Conservation (phyloP, 92 coral and sea anemone species). For the Heteractis magnifica region DNA sequence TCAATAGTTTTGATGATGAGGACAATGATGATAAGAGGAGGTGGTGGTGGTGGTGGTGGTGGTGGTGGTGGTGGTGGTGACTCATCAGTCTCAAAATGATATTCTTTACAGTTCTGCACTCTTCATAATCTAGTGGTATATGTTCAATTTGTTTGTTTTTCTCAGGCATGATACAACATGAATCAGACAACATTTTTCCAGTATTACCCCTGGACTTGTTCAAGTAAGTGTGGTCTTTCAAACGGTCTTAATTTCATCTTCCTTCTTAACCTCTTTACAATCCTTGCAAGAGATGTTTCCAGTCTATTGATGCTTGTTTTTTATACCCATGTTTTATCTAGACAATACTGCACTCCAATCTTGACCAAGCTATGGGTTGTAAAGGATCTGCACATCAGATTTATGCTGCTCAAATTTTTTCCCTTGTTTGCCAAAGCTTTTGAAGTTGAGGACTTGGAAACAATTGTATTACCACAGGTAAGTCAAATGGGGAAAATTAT, state of each 20-base stretch:
- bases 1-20: background rate
- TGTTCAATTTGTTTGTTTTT: slow-evolving; percentile 7
- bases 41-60: background rate
- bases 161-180: slow-evolving; percentile 33
- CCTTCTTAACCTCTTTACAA: background rate
- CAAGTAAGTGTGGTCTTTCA: slow-evolving; percentile 45
- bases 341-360: slow-evolving; percentile 84
- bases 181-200: slow-evolving; percentile 45
- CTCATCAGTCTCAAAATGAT: too few species aligned
- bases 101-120: too few species aligned
- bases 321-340: slow-evolving; percentile 24
- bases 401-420: slow-evolving; percentile 82
- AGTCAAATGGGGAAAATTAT: background rate
- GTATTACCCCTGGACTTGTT: slow-evolving; percentile 51
- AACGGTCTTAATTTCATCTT: too few species aligned
- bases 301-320: too few species aligned
- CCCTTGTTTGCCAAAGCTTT: slow-evolving; percentile 74
- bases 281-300: background rate
- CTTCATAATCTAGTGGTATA: background rate
- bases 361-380: slow-evolving; percentile 75
- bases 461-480: slow-evolving; percentile 86
- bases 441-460: slow-evolving; percentile 64
- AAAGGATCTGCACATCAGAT: slow-evolving; percentile 81
- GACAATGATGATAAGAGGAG: background rate
- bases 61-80: background rate